Base-by-base conservation (phyloP, 2,113 vertebrate genomes). In the Lutjanus erythropterus region DNA sequence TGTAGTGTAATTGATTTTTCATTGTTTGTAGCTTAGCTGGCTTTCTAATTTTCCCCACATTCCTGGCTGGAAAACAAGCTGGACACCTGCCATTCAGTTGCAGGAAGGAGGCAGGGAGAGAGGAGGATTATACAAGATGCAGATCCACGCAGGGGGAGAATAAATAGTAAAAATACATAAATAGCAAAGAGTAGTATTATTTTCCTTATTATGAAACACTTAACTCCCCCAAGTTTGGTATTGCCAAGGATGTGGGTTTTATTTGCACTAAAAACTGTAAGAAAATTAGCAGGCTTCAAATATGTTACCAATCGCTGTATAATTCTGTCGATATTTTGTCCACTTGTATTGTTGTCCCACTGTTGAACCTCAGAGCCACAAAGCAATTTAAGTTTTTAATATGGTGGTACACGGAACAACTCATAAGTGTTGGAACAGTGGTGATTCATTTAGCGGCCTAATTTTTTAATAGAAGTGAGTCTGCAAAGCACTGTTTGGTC, bases 371-470 rank as follows among this genome's bases (percentile, higher is more conserved):
- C 68, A 53, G 49, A 80, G 55, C 46, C 64, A 44, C 60, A 78
- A 16, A 81, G 64, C 65, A 81, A 84, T 87, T 78, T 75, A 3
- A 33, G n/a, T n/a, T 58, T 77, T 68, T 56, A 85, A 68, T 70
- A 66, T 35, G 29, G 21, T n/a, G n/a, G n/a, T 59, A 47, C 29
- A 59, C 55, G 35, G 52, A 78, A 44, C 42, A 65, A 46, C 53
- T 42, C 16, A 35, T 31, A 50, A 60, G 62, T 56, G 39, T 46
- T 78, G 3, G 4, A 85, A 42, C 21, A 52, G 42, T 2, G 1
- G 23, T 53, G 69, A 74, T 70, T 66, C 76, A 65, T 74, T 69
- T 18, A 60, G 19, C 62, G 46, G 70, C 29, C 42, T 44, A 70
- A 27, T 29, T 71, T 76, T 47, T 50, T 58, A 68, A 33, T 56